Conservation (phyloP, 2,888 invertebrate species). For the Drosophila neonasuta region DNA sequence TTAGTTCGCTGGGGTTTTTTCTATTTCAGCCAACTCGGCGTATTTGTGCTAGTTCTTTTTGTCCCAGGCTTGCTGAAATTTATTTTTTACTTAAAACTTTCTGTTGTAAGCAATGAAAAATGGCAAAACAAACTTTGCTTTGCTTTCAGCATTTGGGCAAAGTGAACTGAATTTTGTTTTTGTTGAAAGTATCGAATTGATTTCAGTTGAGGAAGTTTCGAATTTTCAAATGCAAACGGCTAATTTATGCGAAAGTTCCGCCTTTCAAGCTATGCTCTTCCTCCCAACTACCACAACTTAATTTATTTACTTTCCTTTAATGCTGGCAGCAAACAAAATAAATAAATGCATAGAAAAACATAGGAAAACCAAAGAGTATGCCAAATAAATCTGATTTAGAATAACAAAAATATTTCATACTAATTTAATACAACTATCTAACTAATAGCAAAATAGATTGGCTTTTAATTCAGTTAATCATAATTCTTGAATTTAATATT, state of each 20-base stretch:
- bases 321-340: constrained; percentile 21
- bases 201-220: constrained; percentile 66
- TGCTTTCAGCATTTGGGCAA: constrained; percentile 60
- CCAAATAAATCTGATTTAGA: background rate
- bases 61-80: constrained; percentile 63
- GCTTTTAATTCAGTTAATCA: constrained; percentile 1
- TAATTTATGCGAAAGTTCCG: constrained; percentile 75
- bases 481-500: background rate
- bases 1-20: constrained; percentile 3
- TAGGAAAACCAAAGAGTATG: background rate
- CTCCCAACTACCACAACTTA: constrained; percentile 40
- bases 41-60: constrained; percentile 49
- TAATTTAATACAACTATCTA: background rate
- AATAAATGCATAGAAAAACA: constrained; percentile 2
- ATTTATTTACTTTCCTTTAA: constrained; percentile 70
- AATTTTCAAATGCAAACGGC: constrained; percentile 74
- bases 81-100: constrained; percentile 77
- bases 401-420: background rate
- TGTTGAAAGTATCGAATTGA: constrained; percentile 73
- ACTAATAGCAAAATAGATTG: background rate
- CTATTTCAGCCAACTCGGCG: constrained; percentile 34
- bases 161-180: constrained; percentile 56
- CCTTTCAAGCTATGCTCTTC: constrained; percentile 49
- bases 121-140: constrained; percentile 73
- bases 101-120: constrained; percentile 76